Conservation (phyloP, 2,888 invertebrate species). For the Dasypolia templi region DNA sequence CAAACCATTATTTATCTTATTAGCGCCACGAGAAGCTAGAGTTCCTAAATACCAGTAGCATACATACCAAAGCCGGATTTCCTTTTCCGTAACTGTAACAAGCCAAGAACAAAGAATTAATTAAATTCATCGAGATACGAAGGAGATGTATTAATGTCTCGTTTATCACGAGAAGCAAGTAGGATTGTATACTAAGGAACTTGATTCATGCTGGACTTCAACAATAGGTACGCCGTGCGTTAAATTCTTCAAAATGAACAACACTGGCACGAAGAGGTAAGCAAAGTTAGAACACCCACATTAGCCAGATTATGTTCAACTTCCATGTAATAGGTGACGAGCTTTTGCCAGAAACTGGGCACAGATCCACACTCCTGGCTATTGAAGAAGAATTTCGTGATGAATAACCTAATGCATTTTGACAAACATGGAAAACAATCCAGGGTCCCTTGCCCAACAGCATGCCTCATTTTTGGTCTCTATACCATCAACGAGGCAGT, state of each 20-base stretch:
- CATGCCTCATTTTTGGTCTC: background rate
- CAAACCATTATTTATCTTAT: background rate
- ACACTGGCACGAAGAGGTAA: too few species aligned
- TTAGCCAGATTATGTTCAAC: background rate
- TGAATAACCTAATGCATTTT: background rate
- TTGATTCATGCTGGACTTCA: background rate
- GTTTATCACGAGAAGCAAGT: background rate
- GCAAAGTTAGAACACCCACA: background rate
- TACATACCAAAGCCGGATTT: slow-evolving; percentile 96
- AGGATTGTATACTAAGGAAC: background rate
- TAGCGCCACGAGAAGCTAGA: background rate
- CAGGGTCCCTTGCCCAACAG: too few species aligned
- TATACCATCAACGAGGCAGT: background rate
- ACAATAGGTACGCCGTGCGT: background rate
- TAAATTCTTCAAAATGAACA: background rate
- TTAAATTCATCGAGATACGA: background rate
- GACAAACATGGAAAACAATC: background rate
- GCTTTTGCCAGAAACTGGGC: background rate
- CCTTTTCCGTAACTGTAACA: slow-evolving; percentile 96
- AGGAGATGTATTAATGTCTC: background rate
- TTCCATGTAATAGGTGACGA: background rate
- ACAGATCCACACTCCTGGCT: background rate
- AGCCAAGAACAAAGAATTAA: slow-evolving; percentile 70
- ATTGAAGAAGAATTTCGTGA: background rate
- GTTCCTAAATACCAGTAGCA: background rate